Conservation (phyloP, 2,113 vertebrate species). For the Crotalus viridis region DNA sequence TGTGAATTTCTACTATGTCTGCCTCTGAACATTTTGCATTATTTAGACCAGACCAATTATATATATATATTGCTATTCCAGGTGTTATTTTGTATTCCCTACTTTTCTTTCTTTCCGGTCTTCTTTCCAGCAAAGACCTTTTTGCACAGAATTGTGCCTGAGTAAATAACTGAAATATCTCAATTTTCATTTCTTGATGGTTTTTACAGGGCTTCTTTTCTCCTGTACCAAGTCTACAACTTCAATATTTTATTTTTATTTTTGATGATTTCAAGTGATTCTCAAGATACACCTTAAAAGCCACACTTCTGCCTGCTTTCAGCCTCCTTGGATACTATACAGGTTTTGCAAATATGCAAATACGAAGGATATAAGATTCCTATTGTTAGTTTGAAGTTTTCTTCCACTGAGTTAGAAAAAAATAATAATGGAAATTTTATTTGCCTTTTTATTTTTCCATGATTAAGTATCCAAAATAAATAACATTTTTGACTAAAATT, state of each 20-base stretch:
- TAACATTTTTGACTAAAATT: background rate
- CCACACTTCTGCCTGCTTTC: background rate
- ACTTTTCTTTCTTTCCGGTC: background rate
- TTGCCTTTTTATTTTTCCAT: background rate
- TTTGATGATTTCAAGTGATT: background rate
- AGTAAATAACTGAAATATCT: background rate
- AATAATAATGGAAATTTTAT: background rate
- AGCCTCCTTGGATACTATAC: background rate
- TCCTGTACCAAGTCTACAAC: background rate
- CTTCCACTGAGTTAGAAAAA: background rate
- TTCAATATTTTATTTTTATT: background rate
- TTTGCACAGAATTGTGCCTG: background rate
- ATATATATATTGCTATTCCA: background rate
- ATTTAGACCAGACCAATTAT: background rate
- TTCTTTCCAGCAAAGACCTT: background rate
- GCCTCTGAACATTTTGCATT: background rate
- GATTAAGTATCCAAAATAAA: background rate
- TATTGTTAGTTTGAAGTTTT: background rate
- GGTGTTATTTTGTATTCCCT: background rate
- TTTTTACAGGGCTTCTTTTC: background rate
- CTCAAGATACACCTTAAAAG: background rate
- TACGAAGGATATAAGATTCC: background rate
- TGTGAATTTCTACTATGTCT: background rate
- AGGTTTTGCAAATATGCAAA: background rate
- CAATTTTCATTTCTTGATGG: background rate